Evolutionary conservation across 2,113 vertebrate species (phyloP), one percentile per base, ranked within the genome.

Genomic region (Sprattus sprattus): DNA sequence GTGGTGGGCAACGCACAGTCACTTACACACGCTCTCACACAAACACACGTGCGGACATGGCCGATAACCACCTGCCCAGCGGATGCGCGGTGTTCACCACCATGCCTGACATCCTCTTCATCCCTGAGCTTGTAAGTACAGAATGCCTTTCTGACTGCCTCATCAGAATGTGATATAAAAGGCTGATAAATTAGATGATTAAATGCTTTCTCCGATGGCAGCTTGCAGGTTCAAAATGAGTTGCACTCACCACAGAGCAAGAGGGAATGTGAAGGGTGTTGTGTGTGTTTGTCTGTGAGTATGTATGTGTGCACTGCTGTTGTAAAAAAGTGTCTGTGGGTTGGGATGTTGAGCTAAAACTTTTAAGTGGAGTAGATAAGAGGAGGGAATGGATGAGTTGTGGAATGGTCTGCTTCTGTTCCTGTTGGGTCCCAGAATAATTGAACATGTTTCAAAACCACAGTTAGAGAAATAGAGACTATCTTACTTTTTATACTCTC

Each of bases 61-160:
- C 87, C 0, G 83, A 13, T 22, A 90, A 91, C 45, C 22, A 89
- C 47, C 83, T 95, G 85, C 93, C 94, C 0, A 91, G 84, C 7
- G 95, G 95, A 10, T 1, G 89, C 86, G 83, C 82, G 47, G 92
- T 94, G 84, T 94, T 95, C 89, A 92, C 88, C 88, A 88, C 87
- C 49, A 4, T 95, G 60, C 94, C 95, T 7, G 94, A 95, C n/a
- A 0, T 93, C 11, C 91, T 94, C 88, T 95, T 95, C 91, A 87
- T 95, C 80, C 94, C 93, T 0, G 95, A 95, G 84, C 93, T 94
- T 91, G 93, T 95, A 88, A 95, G 95, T 95, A 88, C 47, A 71
- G 4, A 28, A 78, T 32, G 67, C 8, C 67, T 71, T 71, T 71
- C 67, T 75, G 28, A 75, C 67, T 75, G 67, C 67, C 28, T 75